Base-by-base conservation (phyloP, 1,140 invertebrate species). In the Drosophila watanabei region DNA sequence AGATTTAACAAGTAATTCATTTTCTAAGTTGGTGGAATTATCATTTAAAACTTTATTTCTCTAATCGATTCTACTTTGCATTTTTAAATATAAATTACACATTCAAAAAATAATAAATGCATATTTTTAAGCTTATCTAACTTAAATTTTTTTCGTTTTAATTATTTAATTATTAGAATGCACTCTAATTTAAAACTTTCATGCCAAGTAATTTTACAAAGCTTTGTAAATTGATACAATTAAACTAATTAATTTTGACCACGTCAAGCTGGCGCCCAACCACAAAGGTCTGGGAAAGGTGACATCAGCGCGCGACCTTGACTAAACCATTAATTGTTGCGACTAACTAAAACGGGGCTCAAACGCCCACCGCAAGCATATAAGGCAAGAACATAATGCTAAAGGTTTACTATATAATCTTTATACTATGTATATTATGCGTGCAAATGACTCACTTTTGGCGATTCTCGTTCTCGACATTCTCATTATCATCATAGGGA, bases 241-340 rank as follows among this genome's bases (percentile, higher is more conserved):
- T 65, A 52, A 37, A 30, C n/a, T 70, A 56, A 71, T 69, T 68
- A 68, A 37, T 24, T 54, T 30, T 10, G 16, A 2, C 9, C 18
- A 16, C 37, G 48, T 28, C 28, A 49, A 30, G 16, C 43, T 35
- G 18, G 32, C 46, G 35, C 14, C 35, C 54, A 33, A 32, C 24
- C 66, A 69, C 69, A 48, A 66, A 80, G 45, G 59, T 65, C 37
- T 39, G 65, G 57, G 4, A 60, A 45, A 43, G 56, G 58, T 88
- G 84, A 88, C 84, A 83, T 88, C 82, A 88, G 75, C 56, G 59
- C 68, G 56, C 54, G 37, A 87, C 80, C 84, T 83, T 83, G 84
- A 70, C 59, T 70, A 61, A 18, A 52, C 33, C 18, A 51, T 66
- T 64, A 24, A 35, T 33, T 30, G 30, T 45, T 65, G 45, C n/a